Evolutionary conservation across 1,140 invertebrate species (phyloP).

Genomic region (Pygmarrhopalites habei): DNA sequence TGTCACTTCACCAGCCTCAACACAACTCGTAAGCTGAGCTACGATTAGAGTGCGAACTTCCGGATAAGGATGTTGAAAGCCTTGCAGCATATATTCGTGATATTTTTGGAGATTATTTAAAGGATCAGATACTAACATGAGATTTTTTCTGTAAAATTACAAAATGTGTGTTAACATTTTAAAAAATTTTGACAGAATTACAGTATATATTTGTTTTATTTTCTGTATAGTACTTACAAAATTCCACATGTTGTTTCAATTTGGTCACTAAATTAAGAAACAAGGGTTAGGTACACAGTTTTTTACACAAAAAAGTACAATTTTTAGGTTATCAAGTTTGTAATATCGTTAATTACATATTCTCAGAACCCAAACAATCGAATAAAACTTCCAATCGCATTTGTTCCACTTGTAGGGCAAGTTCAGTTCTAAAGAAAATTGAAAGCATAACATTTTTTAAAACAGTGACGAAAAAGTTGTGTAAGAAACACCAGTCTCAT

Average conservation of each 20-base stretch:
- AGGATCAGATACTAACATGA: conserved; percentile 33
- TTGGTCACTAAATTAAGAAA: conserved; percentile 21
- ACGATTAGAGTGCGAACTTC: conserved; percentile 22
- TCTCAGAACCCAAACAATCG: conserved; percentile 27
- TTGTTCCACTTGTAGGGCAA: conserved; percentile 15
- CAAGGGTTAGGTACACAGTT: neutral
- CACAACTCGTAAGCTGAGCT: conserved; percentile 15
- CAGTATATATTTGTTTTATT: too few relatives aligned
- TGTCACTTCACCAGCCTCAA: neutral
- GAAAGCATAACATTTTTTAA: too few relatives aligned
- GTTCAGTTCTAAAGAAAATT: too few relatives aligned
- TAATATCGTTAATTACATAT: conserved; percentile 12
- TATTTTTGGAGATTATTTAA: conserved; percentile 27
- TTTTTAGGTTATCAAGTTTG: neutral
- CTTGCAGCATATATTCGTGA: conserved; percentile 27
- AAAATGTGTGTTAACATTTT: too few relatives aligned
- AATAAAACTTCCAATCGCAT: conserved; percentile 28
- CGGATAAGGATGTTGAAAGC: conserved; percentile 28
- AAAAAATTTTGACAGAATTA: too few relatives aligned
- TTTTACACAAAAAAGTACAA: neutral
- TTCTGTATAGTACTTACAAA: too few relatives aligned
- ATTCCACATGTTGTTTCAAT: conserved; percentile 32
- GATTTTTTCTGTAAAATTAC: too few relatives aligned
- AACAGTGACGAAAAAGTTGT: too few relatives aligned
- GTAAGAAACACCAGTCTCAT: too few relatives aligned